Base-by-base conservation (phyloP, 2,888 invertebrate species). In the Thecocarcelia acutangulata region DNA sequence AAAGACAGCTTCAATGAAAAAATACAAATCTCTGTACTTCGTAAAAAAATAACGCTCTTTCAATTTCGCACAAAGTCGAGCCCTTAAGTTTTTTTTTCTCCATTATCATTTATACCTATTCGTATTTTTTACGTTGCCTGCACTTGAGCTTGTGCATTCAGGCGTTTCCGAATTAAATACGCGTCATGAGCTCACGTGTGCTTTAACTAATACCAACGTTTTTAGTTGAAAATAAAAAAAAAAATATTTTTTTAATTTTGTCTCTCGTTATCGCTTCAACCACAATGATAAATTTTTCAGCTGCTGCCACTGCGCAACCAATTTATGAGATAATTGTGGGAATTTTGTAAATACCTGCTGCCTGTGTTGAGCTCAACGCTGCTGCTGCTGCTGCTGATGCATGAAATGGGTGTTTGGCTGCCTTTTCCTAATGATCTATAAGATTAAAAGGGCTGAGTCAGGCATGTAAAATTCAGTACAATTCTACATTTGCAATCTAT, bases 61-160 rank as follows among this genome's bases (percentile, higher is more conserved):
- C n/a, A 42, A n/a, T 68, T 6, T 63, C 50, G 56, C 69, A 33
- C n/a, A 50, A 33, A 33, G 61, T 46, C 59, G 52, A 68, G 66
- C 76, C 72, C 66, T 72, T 66, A 61, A 52, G 40, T 46, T 76
- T 66, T 79, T 46, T 54, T 15, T 37, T 52, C n/a, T n/a, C 24
- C 15, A 28, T 40, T 28, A 8, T n/a, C 19, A 28, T 68, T 40
- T 24, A 2, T 46, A n/a, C n/a, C n/a, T n/a, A 52, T 50, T 68
- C 52, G 46, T 24, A 52, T 42, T 40, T 50, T 56, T 6, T 19
- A 50, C 15, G 19, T 17, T 75, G 46, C 58, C 56, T 81, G 68
- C 76, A 64, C 73, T 74, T 74, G 78, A 73, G 74, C 48, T 58
- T 78, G 74, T 82, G 78, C 74, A 74, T 70, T 74, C 78, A 70